phyloP scores from a whole-genome alignment of 2,113 vertebrate genomes.

The Megatriorchis doriae region DNA sequence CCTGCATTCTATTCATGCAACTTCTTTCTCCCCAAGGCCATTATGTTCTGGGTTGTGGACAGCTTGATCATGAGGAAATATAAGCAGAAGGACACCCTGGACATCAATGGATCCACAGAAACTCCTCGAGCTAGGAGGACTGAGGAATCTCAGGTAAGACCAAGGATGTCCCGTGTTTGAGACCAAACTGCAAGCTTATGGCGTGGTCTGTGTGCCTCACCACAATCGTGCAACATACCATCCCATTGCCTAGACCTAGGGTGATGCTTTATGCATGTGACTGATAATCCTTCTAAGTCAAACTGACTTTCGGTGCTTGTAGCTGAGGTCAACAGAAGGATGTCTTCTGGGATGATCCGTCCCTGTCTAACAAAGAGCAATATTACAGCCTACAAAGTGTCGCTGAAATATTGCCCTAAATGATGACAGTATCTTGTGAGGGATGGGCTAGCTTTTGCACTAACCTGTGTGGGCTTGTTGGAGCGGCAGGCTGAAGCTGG shows the following conservation, averaged over 20 bases:
- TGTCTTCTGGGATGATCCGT: neutral
- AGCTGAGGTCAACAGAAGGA: neutral
- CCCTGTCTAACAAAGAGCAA: neutral
- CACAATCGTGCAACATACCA: rapidly evolving
- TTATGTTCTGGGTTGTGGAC: slow-evolving; percentile 85
- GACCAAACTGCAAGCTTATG: neutral
- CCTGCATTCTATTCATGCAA: neutral
- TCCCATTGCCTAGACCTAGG: neutral
- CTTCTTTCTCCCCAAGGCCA: slow-evolving; percentile 55
- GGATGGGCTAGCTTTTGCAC: neutral
- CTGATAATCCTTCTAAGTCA: neutral
- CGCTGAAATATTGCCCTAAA: neutral
- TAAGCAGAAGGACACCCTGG: slow-evolving; percentile 67
- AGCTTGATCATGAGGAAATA: slow-evolving; percentile 81
- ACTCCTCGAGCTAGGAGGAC: neutral
- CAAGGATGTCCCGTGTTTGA: neutral
- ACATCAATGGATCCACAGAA: slow-evolving; percentile 44
- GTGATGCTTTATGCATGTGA: neutral
- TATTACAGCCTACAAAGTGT: neutral
- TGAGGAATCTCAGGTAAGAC: slow-evolving; percentile 76
- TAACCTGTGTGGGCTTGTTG: neutral
- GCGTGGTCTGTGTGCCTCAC: neutral
- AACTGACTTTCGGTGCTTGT: neutral
- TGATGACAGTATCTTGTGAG: neutral
- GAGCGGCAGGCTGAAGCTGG: neutral